A percentile compares a stretch with the other conserved stretches of the same genome.
These are phyloP conservation scores for Anarrhichthys ocellatus DNA, from an alignment of 2,113 vertebrate species.

Conservation along the genomic window DNA sequence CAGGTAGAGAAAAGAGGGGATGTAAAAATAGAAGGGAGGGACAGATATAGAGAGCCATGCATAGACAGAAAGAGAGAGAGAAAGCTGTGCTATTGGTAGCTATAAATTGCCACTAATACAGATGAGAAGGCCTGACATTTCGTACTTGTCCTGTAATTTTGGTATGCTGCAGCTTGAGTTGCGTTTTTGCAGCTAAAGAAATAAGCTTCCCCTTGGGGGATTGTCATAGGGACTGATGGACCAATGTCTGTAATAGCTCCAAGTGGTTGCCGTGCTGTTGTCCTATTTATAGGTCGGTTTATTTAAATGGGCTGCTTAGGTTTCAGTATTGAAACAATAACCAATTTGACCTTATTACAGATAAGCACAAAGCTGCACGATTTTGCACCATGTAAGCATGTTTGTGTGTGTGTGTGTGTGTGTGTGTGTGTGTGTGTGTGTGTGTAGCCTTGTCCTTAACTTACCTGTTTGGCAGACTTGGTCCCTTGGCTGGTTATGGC, in stretches of 20 bases:
- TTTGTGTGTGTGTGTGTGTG: background rate
- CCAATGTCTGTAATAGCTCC: constrained; percentile 76
- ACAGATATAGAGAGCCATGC: constrained; percentile 74
- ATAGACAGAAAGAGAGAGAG: constrained; percentile 63
- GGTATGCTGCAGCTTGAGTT: constrained; percentile 72
- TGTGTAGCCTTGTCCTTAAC: constrained; percentile 27
- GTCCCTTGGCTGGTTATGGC: constrained; percentile 57
- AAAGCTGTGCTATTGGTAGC: constrained; percentile 77
- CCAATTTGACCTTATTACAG: constrained; percentile 70
- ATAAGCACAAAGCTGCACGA: constrained; percentile 18
- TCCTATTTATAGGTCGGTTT: constrained; percentile 80
- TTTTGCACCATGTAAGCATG: constrained; percentile 24
- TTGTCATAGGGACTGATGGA: constrained; percentile 75
- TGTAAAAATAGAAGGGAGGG: constrained; percentile 81
- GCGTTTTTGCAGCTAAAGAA: constrained; percentile 74
- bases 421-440: background rate
- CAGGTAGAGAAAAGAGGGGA: constrained; percentile 79
- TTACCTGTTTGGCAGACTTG: constrained; percentile 78
- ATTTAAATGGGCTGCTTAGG: constrained; percentile 70
- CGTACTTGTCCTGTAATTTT: constrained; percentile 80
- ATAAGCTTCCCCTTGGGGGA: constrained; percentile 75
- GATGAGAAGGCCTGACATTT: constrained; percentile 81
- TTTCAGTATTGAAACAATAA: constrained; percentile 74
- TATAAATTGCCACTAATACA: constrained; percentile 82
- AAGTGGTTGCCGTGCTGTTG: constrained; percentile 75